phyloP scores from a whole-genome alignment of 2,888 invertebrate species.

The Sympetrum striolatum region DNA sequence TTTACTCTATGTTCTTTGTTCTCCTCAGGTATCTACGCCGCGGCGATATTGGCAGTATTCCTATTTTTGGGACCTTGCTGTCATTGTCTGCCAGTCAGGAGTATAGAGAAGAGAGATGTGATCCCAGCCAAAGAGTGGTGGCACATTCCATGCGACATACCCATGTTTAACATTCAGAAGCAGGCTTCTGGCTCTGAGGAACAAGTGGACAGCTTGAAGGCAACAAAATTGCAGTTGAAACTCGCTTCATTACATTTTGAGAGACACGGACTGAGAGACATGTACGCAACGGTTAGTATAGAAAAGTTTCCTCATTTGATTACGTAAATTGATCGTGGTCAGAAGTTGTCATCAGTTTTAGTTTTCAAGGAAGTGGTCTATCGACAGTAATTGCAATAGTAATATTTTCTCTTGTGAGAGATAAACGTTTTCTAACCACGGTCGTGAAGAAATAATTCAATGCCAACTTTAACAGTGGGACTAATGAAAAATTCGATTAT shows the following conservation, averaged over 20 bases:
- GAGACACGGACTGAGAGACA: slow-evolving; percentile 54
- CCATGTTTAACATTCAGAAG: slow-evolving; percentile 53
- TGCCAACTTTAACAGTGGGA: too few species aligned
- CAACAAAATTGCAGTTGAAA: slow-evolving; percentile 57
- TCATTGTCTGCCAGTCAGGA: neutral
- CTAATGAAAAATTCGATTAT: neutral
- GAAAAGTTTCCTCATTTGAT: too few species aligned
- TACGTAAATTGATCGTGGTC: too few species aligned
- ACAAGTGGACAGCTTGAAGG: slow-evolving; percentile 54
- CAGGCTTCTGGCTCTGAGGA: slow-evolving; percentile 55
- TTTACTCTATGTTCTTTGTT: neutral
- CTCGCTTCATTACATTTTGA: slow-evolving; percentile 58
- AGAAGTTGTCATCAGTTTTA: too few species aligned
- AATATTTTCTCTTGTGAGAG: too few species aligned
- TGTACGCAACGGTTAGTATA: slow-evolving; percentile 57
- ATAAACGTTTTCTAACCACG: too few species aligned
- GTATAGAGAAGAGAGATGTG: neutral
- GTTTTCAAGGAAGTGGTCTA: too few species aligned
- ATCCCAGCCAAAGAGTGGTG: slow-evolving; percentile 51
- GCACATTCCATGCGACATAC: slow-evolving; percentile 57
- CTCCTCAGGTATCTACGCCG: neutral
- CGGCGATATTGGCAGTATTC: neutral
- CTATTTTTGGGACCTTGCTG: neutral
- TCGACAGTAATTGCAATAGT: too few species aligned
- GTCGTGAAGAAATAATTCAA: too few species aligned